A percentile compares a stretch with the other conserved stretches of the same genome.
These are phyloP conservation scores for Pedetes capensis DNA, from an alignment of 2,113 vertebrate species.

Conservation along the genomic window DNA sequence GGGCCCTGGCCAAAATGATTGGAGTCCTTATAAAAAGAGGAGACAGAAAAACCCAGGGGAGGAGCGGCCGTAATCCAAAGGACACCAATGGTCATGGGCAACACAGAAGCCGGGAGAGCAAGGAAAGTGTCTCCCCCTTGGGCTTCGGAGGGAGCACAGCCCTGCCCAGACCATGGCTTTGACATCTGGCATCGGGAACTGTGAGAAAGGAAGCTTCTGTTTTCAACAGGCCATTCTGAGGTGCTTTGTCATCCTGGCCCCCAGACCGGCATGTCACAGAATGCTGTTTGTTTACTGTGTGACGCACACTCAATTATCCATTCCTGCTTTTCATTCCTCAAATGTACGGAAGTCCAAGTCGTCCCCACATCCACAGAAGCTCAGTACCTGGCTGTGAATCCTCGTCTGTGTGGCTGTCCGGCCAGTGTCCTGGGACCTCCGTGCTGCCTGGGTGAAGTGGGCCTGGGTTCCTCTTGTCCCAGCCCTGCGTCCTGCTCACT, in stretches of 20 bases:
- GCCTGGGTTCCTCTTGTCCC: background rate
- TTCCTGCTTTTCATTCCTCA: accelerated
- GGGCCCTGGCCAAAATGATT: accelerated
- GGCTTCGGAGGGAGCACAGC: background rate
- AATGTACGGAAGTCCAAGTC: accelerated
- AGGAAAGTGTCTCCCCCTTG: accelerated
- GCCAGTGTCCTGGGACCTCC: background rate
- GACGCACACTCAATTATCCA: accelerated
- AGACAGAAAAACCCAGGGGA: accelerated
- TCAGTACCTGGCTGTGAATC: accelerated
- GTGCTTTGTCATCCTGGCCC: background rate
- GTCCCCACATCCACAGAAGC: background rate
- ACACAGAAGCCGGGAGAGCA: accelerated
- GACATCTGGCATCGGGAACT: background rate
- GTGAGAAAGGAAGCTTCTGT: accelerated
- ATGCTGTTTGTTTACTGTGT: accelerated
- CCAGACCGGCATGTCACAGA: accelerated
- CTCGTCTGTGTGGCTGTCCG: no score
- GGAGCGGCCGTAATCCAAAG: background rate
- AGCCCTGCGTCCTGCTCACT: background rate
- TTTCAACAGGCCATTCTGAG: background rate
- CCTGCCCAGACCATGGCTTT: background rate
- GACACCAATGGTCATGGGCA: background rate
- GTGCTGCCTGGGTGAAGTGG: background rate
- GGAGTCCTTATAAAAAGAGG: no score